Percentiles rank a stretch among this genome's conserved stretches.
Conservation (phyloP, 2,888 invertebrate species). For the Anthrax anthrax region DNA sequence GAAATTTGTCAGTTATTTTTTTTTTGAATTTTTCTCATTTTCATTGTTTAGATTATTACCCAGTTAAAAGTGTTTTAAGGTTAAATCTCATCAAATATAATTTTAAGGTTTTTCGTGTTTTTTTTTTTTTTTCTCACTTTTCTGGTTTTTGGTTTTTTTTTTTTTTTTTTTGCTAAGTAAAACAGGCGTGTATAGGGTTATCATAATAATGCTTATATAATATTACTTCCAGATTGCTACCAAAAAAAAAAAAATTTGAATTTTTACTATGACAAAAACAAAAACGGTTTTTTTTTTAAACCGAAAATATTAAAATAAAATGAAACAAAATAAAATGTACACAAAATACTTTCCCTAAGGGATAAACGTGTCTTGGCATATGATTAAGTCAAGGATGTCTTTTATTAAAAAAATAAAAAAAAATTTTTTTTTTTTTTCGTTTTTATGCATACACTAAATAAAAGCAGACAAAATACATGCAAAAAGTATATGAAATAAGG, state of each 20-base stretch:
- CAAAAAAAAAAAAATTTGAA: no score
- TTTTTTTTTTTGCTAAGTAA: no score
- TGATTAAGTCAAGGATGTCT: slow-evolving; percentile 12
- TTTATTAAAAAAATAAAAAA: no score
- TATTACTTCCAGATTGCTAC: slow-evolving; percentile 8
- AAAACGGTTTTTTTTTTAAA: no score
- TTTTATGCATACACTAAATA: no score
- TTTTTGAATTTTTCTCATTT: background rate
- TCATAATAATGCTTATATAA: background rate
- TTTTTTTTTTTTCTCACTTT: background rate
- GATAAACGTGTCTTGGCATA: slow-evolving; percentile 14
- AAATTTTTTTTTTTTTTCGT: background rate
- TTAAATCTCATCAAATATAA: background rate
- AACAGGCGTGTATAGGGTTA: no score
- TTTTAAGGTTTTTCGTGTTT: background rate
- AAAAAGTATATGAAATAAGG: no score
- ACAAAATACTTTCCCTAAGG: slow-evolving; percentile 4
- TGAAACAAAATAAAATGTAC: background rate
- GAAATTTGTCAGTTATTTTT: background rate
- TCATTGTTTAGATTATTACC: background rate
- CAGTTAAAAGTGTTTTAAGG: background rate
- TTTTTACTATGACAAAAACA: no score
- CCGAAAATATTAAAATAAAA: background rate
- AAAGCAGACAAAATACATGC: no score
- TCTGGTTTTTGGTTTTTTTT: no score